Conservation (phyloP, 2,797 vertebrate genomes). For the Cichlasoma orientale region DNA sequence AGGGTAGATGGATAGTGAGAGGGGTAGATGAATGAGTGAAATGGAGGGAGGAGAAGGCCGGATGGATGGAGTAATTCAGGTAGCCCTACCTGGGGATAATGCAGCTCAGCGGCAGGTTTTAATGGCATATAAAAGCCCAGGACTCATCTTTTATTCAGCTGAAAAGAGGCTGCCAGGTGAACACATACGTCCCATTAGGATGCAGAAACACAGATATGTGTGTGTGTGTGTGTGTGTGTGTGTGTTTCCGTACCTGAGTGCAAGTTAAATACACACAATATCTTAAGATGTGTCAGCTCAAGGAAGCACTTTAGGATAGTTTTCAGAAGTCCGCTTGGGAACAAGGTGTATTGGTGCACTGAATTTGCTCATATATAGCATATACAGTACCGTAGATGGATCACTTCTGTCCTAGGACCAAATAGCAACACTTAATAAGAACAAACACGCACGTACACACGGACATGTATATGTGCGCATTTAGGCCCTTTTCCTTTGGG, state of each 20-base stretch:
- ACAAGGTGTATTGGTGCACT: constrained; percentile 39
- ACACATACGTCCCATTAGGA: constrained; percentile 69
- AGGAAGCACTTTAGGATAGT: constrained; percentile 63
- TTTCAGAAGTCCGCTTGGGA: constrained; percentile 58
- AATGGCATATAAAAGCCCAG: constrained; percentile 83
- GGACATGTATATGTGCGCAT: constrained; percentile 6
- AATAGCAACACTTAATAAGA: constrained; percentile 24
- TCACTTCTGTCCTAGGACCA: constrained; percentile 28
- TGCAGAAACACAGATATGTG: constrained; percentile 54
- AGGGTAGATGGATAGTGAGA: constrained; percentile 69
- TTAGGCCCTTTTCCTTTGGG: constrained; percentile 41
- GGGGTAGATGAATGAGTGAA: constrained; percentile 70
- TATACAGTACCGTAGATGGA: constrained; percentile 2
- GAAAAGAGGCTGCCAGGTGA: constrained; percentile 76
- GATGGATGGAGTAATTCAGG: constrained; percentile 71
- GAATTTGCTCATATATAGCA: constrained; percentile 28
- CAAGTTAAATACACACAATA: constrained; percentile 62
- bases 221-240: constrained; percentile 21
- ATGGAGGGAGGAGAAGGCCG: constrained; percentile 37
- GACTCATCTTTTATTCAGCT: constrained; percentile 82
- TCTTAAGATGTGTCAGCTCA: constrained; percentile 54
- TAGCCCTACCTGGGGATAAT: constrained; percentile 79
- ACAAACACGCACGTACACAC: background rate
- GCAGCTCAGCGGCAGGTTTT: constrained; percentile 68
- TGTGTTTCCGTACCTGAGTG: constrained; percentile 47